Conservation (phyloP, 2,797 vertebrate genomes). For the Selene dorsalis region DNA sequence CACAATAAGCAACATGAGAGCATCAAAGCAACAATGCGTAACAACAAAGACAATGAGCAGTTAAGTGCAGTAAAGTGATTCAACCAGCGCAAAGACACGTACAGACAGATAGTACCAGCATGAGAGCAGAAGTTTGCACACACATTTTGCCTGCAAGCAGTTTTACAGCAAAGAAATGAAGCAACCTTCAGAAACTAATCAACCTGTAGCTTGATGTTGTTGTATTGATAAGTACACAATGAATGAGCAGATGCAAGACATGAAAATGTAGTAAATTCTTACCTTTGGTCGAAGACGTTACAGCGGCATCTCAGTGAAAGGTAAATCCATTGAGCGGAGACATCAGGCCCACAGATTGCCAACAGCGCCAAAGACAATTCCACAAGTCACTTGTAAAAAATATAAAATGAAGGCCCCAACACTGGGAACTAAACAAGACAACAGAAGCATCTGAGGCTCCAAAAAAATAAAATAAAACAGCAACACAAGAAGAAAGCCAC, state of each 20-base stretch:
- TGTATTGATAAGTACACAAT: not conserved
- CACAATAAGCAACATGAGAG: constrained; percentile 13
- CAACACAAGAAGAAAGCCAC: too few species aligned
- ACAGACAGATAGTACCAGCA: not conserved
- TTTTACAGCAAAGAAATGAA: not conserved
- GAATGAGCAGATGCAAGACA: not conserved
- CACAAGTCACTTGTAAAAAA: not conserved
- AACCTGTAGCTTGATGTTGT: not conserved
- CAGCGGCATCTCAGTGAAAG: not conserved
- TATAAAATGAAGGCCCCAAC: too few species aligned
- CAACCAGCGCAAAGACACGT: not conserved
- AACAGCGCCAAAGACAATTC: not conserved
- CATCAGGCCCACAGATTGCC: not conserved
- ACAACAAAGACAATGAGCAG: not conserved
- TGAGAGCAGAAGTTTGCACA: not conserved
- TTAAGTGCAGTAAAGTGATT: constrained; percentile 2
- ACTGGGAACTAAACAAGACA: too few species aligned
- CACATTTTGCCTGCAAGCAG: not conserved
- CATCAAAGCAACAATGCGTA: not conserved
- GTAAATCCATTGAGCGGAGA: not conserved
- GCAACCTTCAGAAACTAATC: not conserved
- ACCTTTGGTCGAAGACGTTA: not conserved
- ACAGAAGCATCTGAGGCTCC: too few species aligned
- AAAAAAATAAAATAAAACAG: too few species aligned
- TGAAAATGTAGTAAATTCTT: not conserved